phyloP scores from a whole-genome alignment of 2,888 invertebrate genomes.

The Hirudinaria manillensis region DNA sequence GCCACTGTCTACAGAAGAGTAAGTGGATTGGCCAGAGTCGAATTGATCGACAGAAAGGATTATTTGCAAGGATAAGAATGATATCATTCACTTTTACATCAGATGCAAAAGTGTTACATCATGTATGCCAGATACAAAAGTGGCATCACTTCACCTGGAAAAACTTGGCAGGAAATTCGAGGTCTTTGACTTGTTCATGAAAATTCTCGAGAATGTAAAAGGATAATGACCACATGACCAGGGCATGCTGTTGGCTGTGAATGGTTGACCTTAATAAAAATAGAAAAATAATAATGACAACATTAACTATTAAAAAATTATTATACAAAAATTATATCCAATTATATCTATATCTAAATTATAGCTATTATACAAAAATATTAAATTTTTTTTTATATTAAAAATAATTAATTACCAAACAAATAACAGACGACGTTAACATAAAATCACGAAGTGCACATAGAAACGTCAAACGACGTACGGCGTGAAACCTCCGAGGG shows the following conservation, averaged over 20 bases:
- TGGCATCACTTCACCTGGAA: slow-evolving; percentile 47
- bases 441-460: no score
- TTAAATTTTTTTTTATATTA: no score
- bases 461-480: slow-evolving; percentile 40
- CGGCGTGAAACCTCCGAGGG: slow-evolving; percentile 49
- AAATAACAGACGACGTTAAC: no score
- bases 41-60: no score
- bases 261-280: slow-evolving; percentile 44
- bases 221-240: slow-evolving; percentile 69
- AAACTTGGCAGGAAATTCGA: slow-evolving; percentile 54
- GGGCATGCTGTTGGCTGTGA: slow-evolving; percentile 62
- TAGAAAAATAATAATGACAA: no score
- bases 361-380: no score
- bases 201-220: slow-evolving; percentile 68
- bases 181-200: slow-evolving; percentile 62
- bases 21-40: not conserved
- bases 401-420: no score
- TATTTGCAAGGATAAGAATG: no score
- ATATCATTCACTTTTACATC: not conserved
- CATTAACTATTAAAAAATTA: not conserved
- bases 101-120: not conserved
- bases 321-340: no score
- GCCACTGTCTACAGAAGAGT: not conserved
- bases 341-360: no score
- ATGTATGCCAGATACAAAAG: not conserved